phyloP scores from a whole-genome alignment of 2,888 invertebrate genomes.

The Stenichneumon culpator region DNA sequence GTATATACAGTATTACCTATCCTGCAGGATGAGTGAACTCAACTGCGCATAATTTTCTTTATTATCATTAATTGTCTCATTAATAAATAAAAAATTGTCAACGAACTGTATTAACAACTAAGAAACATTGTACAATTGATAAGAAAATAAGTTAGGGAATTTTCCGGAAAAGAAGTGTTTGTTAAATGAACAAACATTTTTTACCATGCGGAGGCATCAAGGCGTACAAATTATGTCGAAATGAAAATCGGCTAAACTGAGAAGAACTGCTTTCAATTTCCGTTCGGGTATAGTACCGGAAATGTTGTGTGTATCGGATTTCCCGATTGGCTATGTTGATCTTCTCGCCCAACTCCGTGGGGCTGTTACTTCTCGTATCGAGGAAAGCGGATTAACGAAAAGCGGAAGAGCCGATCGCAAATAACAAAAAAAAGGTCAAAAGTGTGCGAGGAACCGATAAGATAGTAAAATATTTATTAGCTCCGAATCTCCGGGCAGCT shows the following conservation, averaged over 20 bases:
- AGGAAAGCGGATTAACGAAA: slow-evolving; percentile 57
- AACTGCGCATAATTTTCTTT: neutral
- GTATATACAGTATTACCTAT: neutral
- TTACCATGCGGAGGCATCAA: neutral
- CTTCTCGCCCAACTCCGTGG: slow-evolving; percentile 32
- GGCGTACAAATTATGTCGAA: slow-evolving; percentile 1
- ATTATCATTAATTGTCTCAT: neutral
- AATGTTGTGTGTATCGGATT: slow-evolving; percentile 45
- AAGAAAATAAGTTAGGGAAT: neutral
- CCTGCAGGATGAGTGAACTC: neutral
- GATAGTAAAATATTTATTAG: slow-evolving; percentile 74
- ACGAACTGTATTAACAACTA: neutral
- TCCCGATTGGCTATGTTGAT: slow-evolving; percentile 61
- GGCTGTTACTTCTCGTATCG: slow-evolving; percentile 23
- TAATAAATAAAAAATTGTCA: neutral
- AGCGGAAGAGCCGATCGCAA: slow-evolving; percentile 50
- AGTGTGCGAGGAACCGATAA: slow-evolving; percentile 47
- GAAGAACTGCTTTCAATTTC: slow-evolving; percentile 4
- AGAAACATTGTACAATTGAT: neutral
- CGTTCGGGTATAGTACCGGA: slow-evolving; percentile 8
- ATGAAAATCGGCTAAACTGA: neutral
- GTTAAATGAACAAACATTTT: neutral
- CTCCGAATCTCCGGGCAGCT: slow-evolving; percentile 50
- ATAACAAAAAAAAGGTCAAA: slow-evolving; percentile 53
- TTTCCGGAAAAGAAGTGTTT: neutral